Percentiles rank a stretch among this genome's conserved stretches.
Evolutionary conservation across 2,888 invertebrate species (phyloP).

Genomic region (Latheticus oryzae): DNA sequence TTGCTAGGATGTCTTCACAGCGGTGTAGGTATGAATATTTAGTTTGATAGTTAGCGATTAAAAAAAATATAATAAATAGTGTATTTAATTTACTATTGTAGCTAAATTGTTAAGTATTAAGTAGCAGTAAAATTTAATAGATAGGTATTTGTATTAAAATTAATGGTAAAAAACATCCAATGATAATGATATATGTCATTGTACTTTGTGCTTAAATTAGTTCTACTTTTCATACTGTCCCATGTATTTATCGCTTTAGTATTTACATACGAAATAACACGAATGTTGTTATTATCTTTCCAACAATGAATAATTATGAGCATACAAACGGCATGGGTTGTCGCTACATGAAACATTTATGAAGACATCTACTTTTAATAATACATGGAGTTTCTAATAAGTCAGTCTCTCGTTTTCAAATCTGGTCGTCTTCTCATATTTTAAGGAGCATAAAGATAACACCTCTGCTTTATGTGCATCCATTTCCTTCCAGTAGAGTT

Average conservation of each 20-base stretch:
- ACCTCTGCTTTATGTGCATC: constrained; percentile 2
- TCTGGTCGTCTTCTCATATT: neutral
- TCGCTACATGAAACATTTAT: constrained; percentile 37
- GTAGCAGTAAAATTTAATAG: no score
- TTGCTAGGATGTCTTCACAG: no score
- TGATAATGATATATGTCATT: no score
- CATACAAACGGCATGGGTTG: constrained; percentile 25
- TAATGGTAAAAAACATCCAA: no score
- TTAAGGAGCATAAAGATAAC: constrained; percentile 1
- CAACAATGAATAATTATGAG: constrained; percentile 37
- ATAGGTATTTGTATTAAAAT: no score
- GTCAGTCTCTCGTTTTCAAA: constrained; percentile 13
- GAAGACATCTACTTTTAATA: constrained; percentile 32
- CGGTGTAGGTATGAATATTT: no score
- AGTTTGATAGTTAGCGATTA: no score
- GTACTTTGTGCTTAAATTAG: no score
- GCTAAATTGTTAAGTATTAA: no score
- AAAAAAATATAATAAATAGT: no score
- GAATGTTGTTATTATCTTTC: constrained; percentile 31
- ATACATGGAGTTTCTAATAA: constrained; percentile 26
- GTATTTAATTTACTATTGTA: no score
- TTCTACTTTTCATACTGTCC: no score
- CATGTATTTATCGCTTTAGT: constrained; percentile 23
- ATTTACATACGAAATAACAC: constrained; percentile 36
- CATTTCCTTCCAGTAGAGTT: constrained; percentile 1